These are phyloP conservation scores for Melanotaenia pygmaea DNA, from an alignment of 2,797 vertebrate genomes.

Conservation along the genomic window DNA sequence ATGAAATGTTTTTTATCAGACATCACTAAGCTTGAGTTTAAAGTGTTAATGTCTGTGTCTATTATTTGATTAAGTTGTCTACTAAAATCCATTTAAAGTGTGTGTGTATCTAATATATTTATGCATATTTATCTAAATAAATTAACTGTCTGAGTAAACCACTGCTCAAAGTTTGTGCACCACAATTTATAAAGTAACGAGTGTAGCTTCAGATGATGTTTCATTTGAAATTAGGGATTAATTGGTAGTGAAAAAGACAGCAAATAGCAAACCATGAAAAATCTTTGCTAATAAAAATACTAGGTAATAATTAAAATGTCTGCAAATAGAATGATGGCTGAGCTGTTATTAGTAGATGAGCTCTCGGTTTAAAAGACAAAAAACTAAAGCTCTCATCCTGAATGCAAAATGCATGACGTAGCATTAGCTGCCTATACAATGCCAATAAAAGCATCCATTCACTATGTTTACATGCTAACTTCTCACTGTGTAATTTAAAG, in stretches of 20 bases:
- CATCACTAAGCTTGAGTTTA: too few relatives aligned
- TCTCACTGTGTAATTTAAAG: slow-evolving; percentile 29
- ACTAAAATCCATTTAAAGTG: too few relatives aligned
- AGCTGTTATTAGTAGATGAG: slow-evolving; percentile 1
- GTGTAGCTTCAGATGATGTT: background rate
- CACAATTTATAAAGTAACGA: background rate
- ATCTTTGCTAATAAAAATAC: slow-evolving; percentile 1
- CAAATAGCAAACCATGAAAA: background rate
- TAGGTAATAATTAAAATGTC: background rate
- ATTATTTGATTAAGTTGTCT: too few relatives aligned
- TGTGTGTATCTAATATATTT: too few relatives aligned
- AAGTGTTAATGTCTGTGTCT: too few relatives aligned
- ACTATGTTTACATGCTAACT: slow-evolving; percentile 23
- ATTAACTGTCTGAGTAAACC: too few relatives aligned
- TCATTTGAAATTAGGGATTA: background rate
- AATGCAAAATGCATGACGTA: background rate
- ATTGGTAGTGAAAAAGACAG: background rate
- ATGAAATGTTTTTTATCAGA: too few relatives aligned
- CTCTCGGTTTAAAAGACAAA: background rate
- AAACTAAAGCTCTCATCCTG: background rate
- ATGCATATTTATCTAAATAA: too few relatives aligned
- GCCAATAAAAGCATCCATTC: slow-evolving; percentile 8
- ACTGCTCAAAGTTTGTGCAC: background rate
- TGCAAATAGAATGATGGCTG: background rate
- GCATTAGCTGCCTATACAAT: slow-evolving; percentile 34